A percentile compares a stretch with the other conserved stretches of the same genome.
Evolutionary conservation across 2,113 vertebrate species (phyloP).

Genomic region (Tachycineta bicolor): DNA sequence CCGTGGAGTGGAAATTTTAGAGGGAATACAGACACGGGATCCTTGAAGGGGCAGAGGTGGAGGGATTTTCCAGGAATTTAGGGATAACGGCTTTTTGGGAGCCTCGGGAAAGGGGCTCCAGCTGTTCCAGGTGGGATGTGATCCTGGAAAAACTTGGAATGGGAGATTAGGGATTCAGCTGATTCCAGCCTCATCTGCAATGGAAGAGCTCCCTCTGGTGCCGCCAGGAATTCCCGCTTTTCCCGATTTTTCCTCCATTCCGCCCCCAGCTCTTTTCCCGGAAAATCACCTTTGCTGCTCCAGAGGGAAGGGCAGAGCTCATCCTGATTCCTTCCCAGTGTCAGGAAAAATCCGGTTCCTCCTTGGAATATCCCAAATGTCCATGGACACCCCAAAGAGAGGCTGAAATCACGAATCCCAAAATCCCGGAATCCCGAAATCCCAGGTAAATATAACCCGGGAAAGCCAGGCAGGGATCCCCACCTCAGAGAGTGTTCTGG

Average conservation of each 20-base stretch:
- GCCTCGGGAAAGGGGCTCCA: not conserved
- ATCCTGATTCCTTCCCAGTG: not conserved
- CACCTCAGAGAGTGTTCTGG: accelerated
- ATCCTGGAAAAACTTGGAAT: not conserved
- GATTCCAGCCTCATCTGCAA: not conserved
- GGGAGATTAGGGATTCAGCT: not conserved
- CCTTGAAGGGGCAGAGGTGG: not conserved
- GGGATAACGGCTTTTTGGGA: not conserved
- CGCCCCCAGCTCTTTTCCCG: not conserved
- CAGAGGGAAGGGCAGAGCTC: not conserved
- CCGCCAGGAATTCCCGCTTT: not conserved
- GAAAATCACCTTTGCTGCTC: not conserved
- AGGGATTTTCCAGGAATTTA: not conserved
- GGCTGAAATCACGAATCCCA: not conserved
- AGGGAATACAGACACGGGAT: not conserved
- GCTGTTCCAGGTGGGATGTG: not conserved
- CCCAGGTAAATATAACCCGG: not conserved
- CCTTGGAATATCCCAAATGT: not conserved
- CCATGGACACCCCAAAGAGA: too few relatives aligned
- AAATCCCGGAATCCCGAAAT: not conserved
- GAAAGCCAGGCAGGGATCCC: too few relatives aligned
- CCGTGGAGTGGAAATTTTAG: not conserved
- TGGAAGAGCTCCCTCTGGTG: slow-evolving; percentile 67
- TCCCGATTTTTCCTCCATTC: not conserved
- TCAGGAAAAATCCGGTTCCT: not conserved